Base-by-base conservation (phyloP, 2,797 vertebrate genomes). In the Agapornis canus region DNA sequence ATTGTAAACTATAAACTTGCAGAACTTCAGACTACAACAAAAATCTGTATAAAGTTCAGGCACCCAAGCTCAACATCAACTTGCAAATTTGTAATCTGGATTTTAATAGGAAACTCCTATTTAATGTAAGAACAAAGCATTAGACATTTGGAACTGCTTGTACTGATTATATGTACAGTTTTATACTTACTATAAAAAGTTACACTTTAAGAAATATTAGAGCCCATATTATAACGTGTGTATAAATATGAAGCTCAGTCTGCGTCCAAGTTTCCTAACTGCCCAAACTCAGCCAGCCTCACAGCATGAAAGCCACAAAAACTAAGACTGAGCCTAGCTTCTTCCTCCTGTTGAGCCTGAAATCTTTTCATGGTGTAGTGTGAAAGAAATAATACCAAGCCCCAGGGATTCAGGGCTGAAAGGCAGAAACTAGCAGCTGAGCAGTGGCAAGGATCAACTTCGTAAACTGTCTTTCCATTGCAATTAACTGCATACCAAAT, bases 361-460 rank as follows among this genome's bases (percentile, higher is more conserved):
- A 95, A 60, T 81, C 22, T 88, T 86, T 71, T 71, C n/a, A 32
- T 17, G 0, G 0, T 25, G 22, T 65, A 11, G 65, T 21, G 20
- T 65, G n/a, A 72, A 83, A 86, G 65, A 90, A 91, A 66, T 73
- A 79, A 59, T 11, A 54, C 27, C 65, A 65, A 79, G 49, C 65
- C 49, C 40, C 40, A 65, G 80, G 57, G 85, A 92, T 65, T 32
- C 1, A 0, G 43, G 47, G 26, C 65, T 63, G 52, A 94, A 86
- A 90, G 66, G 51, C 63, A 88, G 77, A 84, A 86, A 9, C 39
- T 21, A 63, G 51, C 84, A 69, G 80, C 82, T 83, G 82, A 94
- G 70, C 57, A 77, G 48, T 69, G 65, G 57, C 93, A 82, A 79
- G 93, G 70, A 88, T 86, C 72, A 86, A 10, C 72, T 94, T 78